Evolutionary conservation across 2,113 vertebrate genomes (phyloP).

Genomic region (Notothenia coriiceps): DNA sequence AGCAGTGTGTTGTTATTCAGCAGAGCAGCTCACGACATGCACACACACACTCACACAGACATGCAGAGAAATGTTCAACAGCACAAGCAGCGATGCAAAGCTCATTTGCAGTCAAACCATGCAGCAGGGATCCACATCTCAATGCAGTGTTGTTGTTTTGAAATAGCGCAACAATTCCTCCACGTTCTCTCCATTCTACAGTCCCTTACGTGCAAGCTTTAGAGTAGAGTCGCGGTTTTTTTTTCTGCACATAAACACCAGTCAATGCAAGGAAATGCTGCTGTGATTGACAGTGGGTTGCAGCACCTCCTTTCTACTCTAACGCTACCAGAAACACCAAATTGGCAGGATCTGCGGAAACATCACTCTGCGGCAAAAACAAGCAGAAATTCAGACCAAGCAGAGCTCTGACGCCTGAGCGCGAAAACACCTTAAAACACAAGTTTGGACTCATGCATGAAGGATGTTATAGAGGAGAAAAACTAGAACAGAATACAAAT

Average conservation of each 20-base stretch:
- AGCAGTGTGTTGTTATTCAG: not conserved
- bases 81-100: not conserved
- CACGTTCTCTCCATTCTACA: not conserved
- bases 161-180: not conserved
- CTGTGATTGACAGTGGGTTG: not conserved
- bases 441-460: not conserved
- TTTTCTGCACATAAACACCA: not conserved
- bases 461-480: not conserved
- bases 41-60: not conserved
- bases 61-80: not conserved
- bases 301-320: not conserved
- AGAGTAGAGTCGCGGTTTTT: not conserved
- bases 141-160: not conserved
- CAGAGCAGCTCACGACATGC: not conserved
- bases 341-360: slow-evolving; percentile 36
- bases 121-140: slow-evolving; percentile 1
- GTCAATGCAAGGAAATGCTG: not conserved
- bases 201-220: not conserved
- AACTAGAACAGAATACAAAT: slow-evolving; percentile 29
- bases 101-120: not conserved
- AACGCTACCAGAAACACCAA: not conserved
- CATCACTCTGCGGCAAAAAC: slow-evolving; percentile 47
- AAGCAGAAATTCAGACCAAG: slow-evolving; percentile 13
- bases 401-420: not conserved
- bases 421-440: not conserved